Evolutionary conservation across 2,113 vertebrate genomes (phyloP).

Genomic region (Mobula birostris): DNA sequence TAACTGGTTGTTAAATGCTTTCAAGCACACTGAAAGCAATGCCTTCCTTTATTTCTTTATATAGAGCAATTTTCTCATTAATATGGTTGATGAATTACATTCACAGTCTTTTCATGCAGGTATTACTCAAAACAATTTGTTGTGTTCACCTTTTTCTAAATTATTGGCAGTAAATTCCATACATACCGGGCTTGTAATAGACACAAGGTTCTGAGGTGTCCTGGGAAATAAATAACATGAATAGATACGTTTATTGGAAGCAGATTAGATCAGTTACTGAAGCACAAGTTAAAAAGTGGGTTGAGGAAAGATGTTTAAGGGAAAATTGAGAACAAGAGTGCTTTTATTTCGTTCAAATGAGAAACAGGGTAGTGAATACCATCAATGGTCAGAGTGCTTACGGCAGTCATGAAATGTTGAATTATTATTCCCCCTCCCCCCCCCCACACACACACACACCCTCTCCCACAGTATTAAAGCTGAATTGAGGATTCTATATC

Average conservation of each 20-base stretch:
- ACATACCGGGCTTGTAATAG: not conserved
- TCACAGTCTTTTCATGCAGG: not conserved
- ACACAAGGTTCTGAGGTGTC: not conserved
- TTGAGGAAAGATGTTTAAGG: not conserved
- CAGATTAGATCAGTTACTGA: not conserved
- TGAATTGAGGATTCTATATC: not conserved
- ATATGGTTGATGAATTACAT: not conserved
- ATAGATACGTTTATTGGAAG: not conserved
- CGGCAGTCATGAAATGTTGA: not conserved
- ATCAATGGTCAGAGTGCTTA: not conserved
- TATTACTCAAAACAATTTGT: too few species aligned
- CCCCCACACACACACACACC: too few species aligned
- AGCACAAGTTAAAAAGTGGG: not conserved
- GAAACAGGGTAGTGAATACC: not conserved
- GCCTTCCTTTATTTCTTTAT: not conserved
- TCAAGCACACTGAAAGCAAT: too few species aligned
- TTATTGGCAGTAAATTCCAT: not conserved
- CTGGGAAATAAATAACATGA: not conserved
- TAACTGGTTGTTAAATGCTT: too few species aligned
- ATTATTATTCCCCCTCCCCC: not conserved
- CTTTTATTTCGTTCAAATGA: not conserved
- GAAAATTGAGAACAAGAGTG: not conserved
- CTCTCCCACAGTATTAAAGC: too few species aligned
- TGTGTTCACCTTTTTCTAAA: not conserved
- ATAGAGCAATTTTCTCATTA: not conserved